These are phyloP conservation scores for Characodon lateralis DNA, from an alignment of 2,797 vertebrate species.

Conservation along the genomic window DNA sequence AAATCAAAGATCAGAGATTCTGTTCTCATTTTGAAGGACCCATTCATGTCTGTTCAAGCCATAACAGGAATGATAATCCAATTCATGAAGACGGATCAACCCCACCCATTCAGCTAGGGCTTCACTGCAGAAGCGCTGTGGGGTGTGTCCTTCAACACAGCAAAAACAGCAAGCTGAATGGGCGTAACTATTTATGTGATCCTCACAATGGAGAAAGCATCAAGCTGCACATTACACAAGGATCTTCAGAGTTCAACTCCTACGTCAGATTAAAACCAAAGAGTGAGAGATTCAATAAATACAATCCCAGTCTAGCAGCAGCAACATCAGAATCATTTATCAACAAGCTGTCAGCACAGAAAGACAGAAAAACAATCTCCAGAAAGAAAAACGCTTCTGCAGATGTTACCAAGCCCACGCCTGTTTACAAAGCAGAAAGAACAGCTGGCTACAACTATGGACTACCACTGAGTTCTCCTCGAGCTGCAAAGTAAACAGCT, in stretches of 20 bases:
- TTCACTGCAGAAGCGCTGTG: neutral
- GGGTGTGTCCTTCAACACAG: constrained; percentile 6
- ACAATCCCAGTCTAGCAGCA: constrained; percentile 15
- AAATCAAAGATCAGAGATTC: constrained; percentile 24
- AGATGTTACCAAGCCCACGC: constrained; percentile 50
- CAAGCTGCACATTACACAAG: constrained; percentile 13
- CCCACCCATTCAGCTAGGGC: constrained; percentile 14
- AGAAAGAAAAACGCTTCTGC: constrained; percentile 14
- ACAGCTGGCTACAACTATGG: constrained; percentile 88
- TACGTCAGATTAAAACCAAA: constrained; percentile 15
- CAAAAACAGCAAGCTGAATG: constrained; percentile 8
- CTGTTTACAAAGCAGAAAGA: constrained; percentile 81
- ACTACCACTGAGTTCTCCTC: constrained; percentile 82
- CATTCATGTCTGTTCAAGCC: constrained; percentile 15
- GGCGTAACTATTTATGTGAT: neutral
- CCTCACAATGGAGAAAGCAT: constrained; percentile 10
- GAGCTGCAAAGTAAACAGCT: constrained; percentile 51
- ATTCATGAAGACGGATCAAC: constrained; percentile 2
- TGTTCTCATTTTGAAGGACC: constrained; percentile 7
- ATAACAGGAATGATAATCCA: constrained; percentile 1
- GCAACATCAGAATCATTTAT: constrained; percentile 12
- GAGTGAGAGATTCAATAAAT: constrained; percentile 10
- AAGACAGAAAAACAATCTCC: constrained; percentile 29
- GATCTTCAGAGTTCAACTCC: neutral
- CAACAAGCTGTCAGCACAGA: constrained; percentile 22